A percentile compares a stretch with the other conserved stretches of the same genome.
phyloP scores from a whole-genome alignment of 2,888 invertebrate genomes.

The Orthosia gothica region DNA sequence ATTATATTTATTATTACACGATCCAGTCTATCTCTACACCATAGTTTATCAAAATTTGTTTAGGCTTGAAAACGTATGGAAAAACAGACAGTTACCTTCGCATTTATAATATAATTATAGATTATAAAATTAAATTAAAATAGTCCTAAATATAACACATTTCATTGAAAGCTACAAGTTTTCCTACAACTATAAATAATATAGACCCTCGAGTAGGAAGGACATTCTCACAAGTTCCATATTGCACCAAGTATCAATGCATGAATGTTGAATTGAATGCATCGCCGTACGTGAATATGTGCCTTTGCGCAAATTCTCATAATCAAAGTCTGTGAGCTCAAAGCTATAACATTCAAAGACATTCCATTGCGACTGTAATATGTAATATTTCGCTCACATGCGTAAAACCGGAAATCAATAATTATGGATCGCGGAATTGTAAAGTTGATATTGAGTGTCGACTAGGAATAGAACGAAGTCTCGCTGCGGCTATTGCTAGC shows the following conservation, averaged over 20 bases:
- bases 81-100: too few species aligned
- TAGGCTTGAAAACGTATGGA: too few species aligned
- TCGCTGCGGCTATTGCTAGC: not conserved
- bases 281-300: slow-evolving; percentile 18
- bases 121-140: too few species aligned
- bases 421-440: slow-evolving; percentile 31
- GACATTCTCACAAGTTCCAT: slow-evolving; percentile 7
- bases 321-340: slow-evolving; percentile 39
- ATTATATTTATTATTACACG: too few species aligned
- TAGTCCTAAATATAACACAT: too few species aligned
- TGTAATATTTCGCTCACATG: slow-evolving; percentile 37
- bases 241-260: slow-evolving; percentile 26
- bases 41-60: too few species aligned
- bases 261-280: slow-evolving; percentile 41
- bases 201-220: not conserved
- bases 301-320: slow-evolving; percentile 31
- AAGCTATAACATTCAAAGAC: slow-evolving; percentile 46
- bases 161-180: not conserved
- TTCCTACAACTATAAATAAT: not conserved
- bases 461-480: slow-evolving; percentile 6
- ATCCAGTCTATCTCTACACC: too few species aligned
- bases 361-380: slow-evolving; percentile 31
- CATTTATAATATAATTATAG: too few species aligned
- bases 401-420: slow-evolving; percentile 29
- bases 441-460: slow-evolving; percentile 18